Evolutionary conservation across 2,888 invertebrate genomes (phyloP), one percentile per base, ranked within the genome.

Genomic region (Prosapia bicincta): DNA sequence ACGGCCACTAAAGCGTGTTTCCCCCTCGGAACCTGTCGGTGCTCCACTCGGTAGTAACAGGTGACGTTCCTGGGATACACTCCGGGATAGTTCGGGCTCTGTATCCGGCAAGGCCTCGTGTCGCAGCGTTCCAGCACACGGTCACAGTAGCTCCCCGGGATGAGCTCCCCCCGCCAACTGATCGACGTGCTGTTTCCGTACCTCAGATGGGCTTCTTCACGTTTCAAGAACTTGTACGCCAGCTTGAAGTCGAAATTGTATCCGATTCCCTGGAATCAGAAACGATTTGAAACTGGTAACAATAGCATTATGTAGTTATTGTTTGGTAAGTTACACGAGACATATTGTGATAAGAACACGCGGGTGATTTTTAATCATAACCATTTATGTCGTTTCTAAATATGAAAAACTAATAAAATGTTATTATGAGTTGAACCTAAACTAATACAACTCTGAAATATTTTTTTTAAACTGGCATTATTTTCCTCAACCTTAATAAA

Each of bases 31-130:
- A 88, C 86, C 69, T 85, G 84, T 54, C 84, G 80, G 79, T 86
- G 85, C 84, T 89, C 90, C 78, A 92, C 89, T 24, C 76, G 69
- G 87, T 92, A 94, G 84, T 91, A 91, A 85, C 94, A 94, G 81
- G 93, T 93, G 78, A 95, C 92, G 85, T 95, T 95, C 77, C 95
- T 87, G 5, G 95, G 95, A 85, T 96, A 96, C 80, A 94, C 91
- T 72, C 96, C 96, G 13, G 95, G 95, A 85, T 93, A 96, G 88
- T 96, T 96, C 13, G 96, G 96, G 26, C 95, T 95, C 85, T 94
- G 93, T 78, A 94, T 90, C 78, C 93, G 90, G 85, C 92, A 93
- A 68, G 86, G 85, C 71, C 87, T 84, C 77, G 90, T 88, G 85
- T 92, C 92, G 84, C 94, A 94, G 84, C 92, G 91, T 82, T 92